A percentile compares a stretch with the other conserved stretches of the same genome.
Evolutionary conservation across 2,113 vertebrate genomes (phyloP).

Genomic region (Vulpes vulpes): DNA sequence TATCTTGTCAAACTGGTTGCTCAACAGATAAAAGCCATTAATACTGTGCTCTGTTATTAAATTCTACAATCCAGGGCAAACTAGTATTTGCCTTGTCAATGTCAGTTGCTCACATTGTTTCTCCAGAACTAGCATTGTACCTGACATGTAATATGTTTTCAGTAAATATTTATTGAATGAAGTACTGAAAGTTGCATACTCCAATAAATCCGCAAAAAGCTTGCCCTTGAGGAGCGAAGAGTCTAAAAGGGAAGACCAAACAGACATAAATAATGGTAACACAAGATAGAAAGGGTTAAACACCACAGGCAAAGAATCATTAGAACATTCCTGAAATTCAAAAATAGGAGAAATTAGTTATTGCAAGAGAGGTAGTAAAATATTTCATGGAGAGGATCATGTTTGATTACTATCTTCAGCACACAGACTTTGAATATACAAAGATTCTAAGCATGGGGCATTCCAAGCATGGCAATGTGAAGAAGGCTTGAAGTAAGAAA

Average conservation of each 20-base stretch:
- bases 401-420: neutral
- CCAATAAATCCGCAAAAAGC: conserved; percentile 54
- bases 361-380: neutral
- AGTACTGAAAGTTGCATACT: neutral
- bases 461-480: neutral
- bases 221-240: neutral
- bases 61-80: neutral
- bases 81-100: neutral
- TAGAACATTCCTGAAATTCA: neutral
- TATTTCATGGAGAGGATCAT: neutral
- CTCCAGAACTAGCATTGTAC: neutral
- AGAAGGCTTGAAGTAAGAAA: neutral
- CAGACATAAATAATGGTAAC: conserved; percentile 9
- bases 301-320: neutral
- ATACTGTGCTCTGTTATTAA: neutral
- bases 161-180: conserved; percentile 21
- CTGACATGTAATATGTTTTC: neutral
- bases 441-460: neutral
- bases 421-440: neutral
- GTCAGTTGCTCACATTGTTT: neutral
- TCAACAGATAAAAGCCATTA: conserved; percentile 17
- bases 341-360: neutral
- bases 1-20: neutral
- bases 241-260: conserved; percentile 41
- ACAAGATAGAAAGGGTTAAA: conserved; percentile 39